These are phyloP conservation scores for Athetis lepigone DNA, from an alignment of 2,888 invertebrate genomes.

Conservation along the genomic window DNA sequence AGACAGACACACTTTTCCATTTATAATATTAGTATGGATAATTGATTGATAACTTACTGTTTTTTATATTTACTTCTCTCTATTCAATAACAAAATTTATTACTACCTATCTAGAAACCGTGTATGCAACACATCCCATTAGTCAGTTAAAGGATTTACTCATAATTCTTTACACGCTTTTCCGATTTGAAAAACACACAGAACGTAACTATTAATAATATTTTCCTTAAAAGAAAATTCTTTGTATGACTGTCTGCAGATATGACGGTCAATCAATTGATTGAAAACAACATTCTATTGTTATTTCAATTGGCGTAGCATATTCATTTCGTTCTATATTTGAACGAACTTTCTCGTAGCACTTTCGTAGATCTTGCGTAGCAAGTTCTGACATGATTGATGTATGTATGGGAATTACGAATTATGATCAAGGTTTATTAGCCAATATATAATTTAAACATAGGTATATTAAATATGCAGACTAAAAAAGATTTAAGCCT, in stretches of 20 bases:
- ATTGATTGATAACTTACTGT: no score
- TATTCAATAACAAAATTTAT: no score
- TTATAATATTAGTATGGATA: no score
- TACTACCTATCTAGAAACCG: not conserved
- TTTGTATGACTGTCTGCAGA: not conserved
- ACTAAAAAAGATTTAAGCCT: slow-evolving; percentile 2
- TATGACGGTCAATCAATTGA: not conserved
- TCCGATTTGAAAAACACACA: not conserved
- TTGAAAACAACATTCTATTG: not conserved
- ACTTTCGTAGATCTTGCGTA: slow-evolving; percentile 46
- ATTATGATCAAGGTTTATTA: not conserved
- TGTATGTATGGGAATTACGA: not conserved
- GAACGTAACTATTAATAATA: not conserved
- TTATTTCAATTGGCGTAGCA: slow-evolving; percentile 34
- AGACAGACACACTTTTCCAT: no score
- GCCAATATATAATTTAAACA: slow-evolving; percentile 10
- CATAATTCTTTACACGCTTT: slow-evolving; percentile 16
- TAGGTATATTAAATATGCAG: not conserved
- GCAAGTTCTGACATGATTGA: slow-evolving; percentile 5
- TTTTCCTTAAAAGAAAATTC: not conserved
- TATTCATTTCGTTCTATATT: not conserved
- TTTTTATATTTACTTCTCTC: no score
- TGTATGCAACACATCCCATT: slow-evolving; percentile 2
- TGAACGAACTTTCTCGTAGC: slow-evolving; percentile 37
- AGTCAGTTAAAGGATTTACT: not conserved